Evolutionary conservation across 2,113 vertebrate genomes (phyloP), one percentile per base, ranked within the genome.

Genomic region (Pygoscelis adeliae): DNA sequence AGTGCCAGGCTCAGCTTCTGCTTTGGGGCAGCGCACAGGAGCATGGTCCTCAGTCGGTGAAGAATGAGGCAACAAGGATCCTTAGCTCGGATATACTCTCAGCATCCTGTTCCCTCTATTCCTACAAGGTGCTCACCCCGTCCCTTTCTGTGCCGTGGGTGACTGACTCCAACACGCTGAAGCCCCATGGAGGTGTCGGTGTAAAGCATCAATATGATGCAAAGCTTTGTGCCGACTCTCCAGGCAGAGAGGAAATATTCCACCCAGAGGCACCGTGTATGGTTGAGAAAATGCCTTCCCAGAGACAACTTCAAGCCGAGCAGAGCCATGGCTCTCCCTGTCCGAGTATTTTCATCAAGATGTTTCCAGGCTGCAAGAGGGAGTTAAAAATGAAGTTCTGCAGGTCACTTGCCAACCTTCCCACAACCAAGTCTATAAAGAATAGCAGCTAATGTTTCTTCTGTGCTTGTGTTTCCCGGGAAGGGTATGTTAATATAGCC

Each of bases 401-500:
- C 56, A 46, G 27, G 79, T 40, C 82, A 36, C 38, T 53, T 53
- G 53, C 71, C 81, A 91, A 38, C 62, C 62, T 62, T 62, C 44
- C 69, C 65, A 19, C 52, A 47, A 9, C 40, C 26, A 4, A 83
- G 79, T 50, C 93, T 29, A 89, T 92, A 89, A 97, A 96, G 81
- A 89, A 52, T 1, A 94, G 80, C 77, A 79, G 71, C 78, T 96
- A 42, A 15, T 20, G 44, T 87, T 85, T 53, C 79, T 71, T 67
- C 91, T 50, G 47, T 72, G 49, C 78, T 83, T 2, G 5, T 53
- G 77, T 78, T 94, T 77, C 36, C 20, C 4, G 5, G 38, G 67
- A 40, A 78, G 58, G 52, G 65, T 62, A 62, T 86, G 85, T 97
- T 93, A 89, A 95, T 90, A 70, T 34, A 93, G 32, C 69, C 63